A percentile compares a stretch with the other conserved stretches of the same genome.
These are phyloP conservation scores for Oreamnos americanus DNA, from an alignment of 2,113 vertebrate species.

Conservation along the genomic window DNA sequence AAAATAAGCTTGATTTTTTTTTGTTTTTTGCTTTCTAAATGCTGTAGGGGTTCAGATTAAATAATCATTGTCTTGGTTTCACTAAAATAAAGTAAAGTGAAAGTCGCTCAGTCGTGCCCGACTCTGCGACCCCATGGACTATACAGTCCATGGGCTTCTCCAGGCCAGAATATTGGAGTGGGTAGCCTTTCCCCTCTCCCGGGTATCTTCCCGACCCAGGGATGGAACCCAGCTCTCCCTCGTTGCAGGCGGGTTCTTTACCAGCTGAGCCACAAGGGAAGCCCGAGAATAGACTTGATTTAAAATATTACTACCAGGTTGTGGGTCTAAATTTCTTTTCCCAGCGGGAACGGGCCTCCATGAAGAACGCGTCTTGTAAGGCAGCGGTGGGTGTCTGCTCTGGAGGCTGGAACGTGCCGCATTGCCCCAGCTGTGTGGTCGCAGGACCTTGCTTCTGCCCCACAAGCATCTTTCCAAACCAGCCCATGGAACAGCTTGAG, in stretches of 20 bases:
- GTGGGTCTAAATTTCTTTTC: not conserved
- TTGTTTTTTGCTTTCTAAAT: too few relatives aligned
- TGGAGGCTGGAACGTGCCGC: rapidly evolving
- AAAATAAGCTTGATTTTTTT: not conserved
- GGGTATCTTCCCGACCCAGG: not conserved
- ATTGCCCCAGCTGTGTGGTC: rapidly evolving
- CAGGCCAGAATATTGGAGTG: not conserved
- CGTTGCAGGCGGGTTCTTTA: not conserved
- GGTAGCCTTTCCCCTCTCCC: not conserved
- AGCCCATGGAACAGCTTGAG: not conserved
- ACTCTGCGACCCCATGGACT: not conserved
- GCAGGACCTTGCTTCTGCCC: too few relatives aligned
- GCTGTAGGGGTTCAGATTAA: not conserved
- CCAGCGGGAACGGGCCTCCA: not conserved
- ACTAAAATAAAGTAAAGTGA: not conserved
- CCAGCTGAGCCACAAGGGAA: not conserved
- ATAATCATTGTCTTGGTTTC: not conserved
- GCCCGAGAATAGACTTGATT: not conserved
- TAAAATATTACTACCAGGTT: not conserved
- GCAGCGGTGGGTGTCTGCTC: not conserved
- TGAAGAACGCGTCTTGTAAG: not conserved
- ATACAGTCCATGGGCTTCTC: not conserved
- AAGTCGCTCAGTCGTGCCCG: rapidly evolving
- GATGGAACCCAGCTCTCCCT: not conserved
- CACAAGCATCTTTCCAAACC: not conserved